phyloP scores from a whole-genome alignment of 2,113 vertebrate genomes.

The Hiodon tergisus region DNA sequence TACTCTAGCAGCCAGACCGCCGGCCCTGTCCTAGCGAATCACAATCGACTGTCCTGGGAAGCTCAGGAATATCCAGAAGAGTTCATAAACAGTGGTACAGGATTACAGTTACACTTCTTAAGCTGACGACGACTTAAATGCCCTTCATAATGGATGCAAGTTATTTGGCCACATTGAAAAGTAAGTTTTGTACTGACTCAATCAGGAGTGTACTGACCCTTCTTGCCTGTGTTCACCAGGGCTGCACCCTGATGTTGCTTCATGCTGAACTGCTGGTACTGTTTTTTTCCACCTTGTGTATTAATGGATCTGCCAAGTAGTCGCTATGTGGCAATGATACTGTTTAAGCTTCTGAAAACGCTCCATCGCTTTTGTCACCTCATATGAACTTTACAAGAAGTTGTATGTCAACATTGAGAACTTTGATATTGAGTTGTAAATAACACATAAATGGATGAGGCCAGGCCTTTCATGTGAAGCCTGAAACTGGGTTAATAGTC shows the following conservation, averaged over 20 bases:
- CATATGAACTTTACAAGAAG: slow-evolving; percentile 95
- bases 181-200: slow-evolving; percentile 72
- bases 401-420: slow-evolving; percentile 88
- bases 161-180: slow-evolving; percentile 23
- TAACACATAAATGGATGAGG: slow-evolving; percentile 88
- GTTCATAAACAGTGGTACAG: slow-evolving; percentile 59
- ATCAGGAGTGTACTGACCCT: slow-evolving; percentile 75
- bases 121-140: slow-evolving; percentile 37
- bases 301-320: too few species aligned
- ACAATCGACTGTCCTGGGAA: slow-evolving; percentile 83
- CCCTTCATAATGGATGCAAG: slow-evolving; percentile 28
- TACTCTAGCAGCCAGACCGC: too few species aligned
- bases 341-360: too few species aligned
- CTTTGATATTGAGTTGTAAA: slow-evolving; percentile 95
- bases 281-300: too few species aligned
- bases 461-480: background rate
- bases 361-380: too few species aligned
- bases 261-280: too few species aligned
- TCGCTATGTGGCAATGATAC: too few species aligned
- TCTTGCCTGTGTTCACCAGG: slow-evolving; percentile 93
- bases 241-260: slow-evolving; percentile 98
- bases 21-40: too few species aligned
- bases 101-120: slow-evolving; percentile 43
- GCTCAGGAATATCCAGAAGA: slow-evolving; percentile 92
- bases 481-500: background rate